phyloP scores from a whole-genome alignment of 1,140 invertebrate species.

The Lasioglossum albipes region DNA sequence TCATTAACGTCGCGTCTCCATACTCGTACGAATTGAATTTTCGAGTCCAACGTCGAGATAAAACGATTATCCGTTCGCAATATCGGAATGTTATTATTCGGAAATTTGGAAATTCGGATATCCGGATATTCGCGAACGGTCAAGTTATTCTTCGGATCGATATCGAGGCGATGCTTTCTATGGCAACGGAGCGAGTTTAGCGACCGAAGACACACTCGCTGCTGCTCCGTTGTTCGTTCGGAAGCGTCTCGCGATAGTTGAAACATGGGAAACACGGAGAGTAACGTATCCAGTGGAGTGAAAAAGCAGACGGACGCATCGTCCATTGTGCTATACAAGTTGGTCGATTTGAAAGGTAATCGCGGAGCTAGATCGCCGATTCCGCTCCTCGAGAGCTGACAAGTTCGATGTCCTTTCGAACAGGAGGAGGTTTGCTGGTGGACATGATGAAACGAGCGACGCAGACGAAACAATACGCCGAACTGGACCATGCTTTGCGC shows the following conservation, averaged over 20 bases:
- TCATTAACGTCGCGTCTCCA: too few relatives aligned
- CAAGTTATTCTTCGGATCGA: conserved; percentile 42
- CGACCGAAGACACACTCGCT: too few relatives aligned
- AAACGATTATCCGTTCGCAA: too few relatives aligned
- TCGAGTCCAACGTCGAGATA: neutral
- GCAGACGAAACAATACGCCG: conserved; percentile 92
- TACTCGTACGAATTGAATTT: neutral
- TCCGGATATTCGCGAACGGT: neutral
- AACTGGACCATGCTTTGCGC: conserved; percentile 93
- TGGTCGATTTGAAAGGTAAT: conserved; percentile 92
- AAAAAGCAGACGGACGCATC: conserved; percentile 94
- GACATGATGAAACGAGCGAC: conserved; percentile 95
- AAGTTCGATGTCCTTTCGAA: too few relatives aligned
- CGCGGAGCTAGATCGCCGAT: neutral
- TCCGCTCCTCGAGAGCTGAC: neutral
- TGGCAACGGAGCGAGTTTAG: conserved; percentile 36
- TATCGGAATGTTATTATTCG: neutral
- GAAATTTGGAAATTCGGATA: too few relatives aligned
- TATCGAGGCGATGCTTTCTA: conserved; percentile 28
- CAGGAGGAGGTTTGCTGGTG: conserved; percentile 94
- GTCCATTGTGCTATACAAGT: conserved; percentile 89
- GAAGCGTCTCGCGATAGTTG: conserved; percentile 19
- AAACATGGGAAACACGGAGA: conserved; percentile 94
- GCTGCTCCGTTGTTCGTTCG: too few relatives aligned
- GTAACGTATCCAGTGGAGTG: conserved; percentile 94